These are phyloP conservation scores for Zoanthus sansibaricus DNA, from an alignment of 92 coral and sea anemone genomes.

Conservation along the genomic window DNA sequence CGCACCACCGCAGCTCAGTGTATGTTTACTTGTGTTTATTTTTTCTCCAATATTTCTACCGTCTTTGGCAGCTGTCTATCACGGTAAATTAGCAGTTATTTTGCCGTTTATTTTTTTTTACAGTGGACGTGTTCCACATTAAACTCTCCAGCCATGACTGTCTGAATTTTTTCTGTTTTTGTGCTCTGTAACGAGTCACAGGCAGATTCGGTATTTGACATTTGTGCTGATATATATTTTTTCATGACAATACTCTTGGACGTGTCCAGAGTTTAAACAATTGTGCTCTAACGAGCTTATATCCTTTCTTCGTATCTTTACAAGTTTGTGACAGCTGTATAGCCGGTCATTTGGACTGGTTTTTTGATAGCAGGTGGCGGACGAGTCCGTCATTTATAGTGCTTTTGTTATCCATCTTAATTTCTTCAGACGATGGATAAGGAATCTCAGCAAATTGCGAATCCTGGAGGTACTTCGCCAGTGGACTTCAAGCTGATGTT, in stretches of 20 bases:
- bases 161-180: neutral
- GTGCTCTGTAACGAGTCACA: neutral
- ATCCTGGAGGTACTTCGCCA: neutral
- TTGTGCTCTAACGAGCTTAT: neutral
- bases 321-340: neutral
- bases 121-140: neutral
- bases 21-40: neutral
- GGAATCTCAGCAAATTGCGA: neutral
- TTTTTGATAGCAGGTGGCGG: neutral
- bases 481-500: neutral
- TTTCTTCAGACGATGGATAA: neutral
- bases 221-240: neutral
- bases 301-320: neutral
- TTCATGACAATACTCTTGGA: neutral
- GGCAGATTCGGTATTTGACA: no score
- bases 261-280: constrained; percentile 3
- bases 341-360: neutral
- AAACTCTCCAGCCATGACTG: neutral
- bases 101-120: neutral
- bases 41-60: neutral
- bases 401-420: neutral
- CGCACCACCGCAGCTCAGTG: neutral
- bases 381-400: neutral
- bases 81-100: neutral
- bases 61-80: neutral